phyloP scores from a whole-genome alignment of 2,113 vertebrate species.

The Gavia stellata region DNA sequence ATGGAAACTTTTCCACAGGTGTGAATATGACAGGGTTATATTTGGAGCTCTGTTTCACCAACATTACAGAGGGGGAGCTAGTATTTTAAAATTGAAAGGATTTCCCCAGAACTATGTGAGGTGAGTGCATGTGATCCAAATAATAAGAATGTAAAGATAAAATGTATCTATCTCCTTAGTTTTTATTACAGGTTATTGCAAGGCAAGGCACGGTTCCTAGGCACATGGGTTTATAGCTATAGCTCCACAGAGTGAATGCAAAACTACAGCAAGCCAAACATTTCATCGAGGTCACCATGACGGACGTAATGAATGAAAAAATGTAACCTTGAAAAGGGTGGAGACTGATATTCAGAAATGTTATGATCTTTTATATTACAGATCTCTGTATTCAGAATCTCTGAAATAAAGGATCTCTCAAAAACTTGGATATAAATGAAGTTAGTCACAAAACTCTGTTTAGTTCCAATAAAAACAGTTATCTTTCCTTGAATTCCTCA shows the following conservation, averaged over 20 bases:
- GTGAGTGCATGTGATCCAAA: not conserved
- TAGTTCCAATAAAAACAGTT: not conserved
- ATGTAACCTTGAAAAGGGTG: not conserved
- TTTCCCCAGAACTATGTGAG: not conserved
- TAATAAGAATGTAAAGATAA: not conserved
- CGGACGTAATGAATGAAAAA: not conserved
- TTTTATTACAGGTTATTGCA: not conserved
- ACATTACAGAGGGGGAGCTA: not conserved
- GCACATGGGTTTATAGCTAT: not conserved
- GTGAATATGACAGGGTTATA: not conserved
- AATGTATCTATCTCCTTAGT: not conserved
- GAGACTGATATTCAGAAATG: not conserved
- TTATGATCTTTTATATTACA: not conserved
- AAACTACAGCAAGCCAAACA: not conserved
- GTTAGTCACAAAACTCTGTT: not conserved
- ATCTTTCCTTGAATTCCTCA: not conserved
- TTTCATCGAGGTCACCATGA: not conserved
- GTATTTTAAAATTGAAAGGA: not conserved
- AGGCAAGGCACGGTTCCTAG: not conserved
- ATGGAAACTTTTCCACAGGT: not conserved
- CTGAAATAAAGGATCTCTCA: not conserved
- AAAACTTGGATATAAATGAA: not conserved
- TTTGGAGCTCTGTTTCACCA: not conserved
- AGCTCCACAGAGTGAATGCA: not conserved
- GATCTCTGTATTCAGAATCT: not conserved